Evolutionary conservation across 2,797 vertebrate genomes (phyloP), one percentile per base, ranked within the genome.

Genomic region (Enteromius thamalakanensis): DNA sequence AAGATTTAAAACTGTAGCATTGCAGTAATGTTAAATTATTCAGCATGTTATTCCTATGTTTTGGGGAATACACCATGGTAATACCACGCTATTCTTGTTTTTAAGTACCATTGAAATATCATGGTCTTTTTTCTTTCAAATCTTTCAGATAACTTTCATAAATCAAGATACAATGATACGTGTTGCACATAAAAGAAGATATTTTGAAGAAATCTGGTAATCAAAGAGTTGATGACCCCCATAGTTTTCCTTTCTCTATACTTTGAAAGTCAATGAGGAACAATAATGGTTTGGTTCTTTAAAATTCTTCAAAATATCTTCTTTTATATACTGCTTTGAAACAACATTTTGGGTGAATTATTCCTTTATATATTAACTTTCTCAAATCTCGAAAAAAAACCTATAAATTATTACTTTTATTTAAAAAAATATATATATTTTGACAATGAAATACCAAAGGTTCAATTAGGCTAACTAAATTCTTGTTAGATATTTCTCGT

Each of bases 1-100:
- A 60, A 7, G 47, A 68, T 79, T 67, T 71, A 42, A 72, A 60
- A 72, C 26, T 11, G 3, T 17, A 62, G 76, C 40, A 62, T 29
- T 34, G 17, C 47, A 26, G 49, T 17, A 76, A 58, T 23, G 42
- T 34, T 49, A 34, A 8, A 32, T 34, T 65, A 77, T 40, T 53
- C 1, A 47, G 21, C 32, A 40, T 55, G 10, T 14, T 55, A 55
- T 55, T 55, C 0, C 19, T 14, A 15, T 0, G 6, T 37, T 79
- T 51, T 51, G 10, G 45, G 10, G n/a, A 51, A 79, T 68, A 6
- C 2, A 26, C 47, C 62, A 34, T 65, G 6, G 11, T 49, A 65
- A 23, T 14, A 37, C 19, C 26, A 32, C 4, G 15, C 3, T 14
- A 49, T 65, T 65, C 11, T 79, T 58, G 45, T 55, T 51, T 67